phyloP scores from a whole-genome alignment of 1,140 invertebrate genomes.

The Steinernema feltiae region DNA sequence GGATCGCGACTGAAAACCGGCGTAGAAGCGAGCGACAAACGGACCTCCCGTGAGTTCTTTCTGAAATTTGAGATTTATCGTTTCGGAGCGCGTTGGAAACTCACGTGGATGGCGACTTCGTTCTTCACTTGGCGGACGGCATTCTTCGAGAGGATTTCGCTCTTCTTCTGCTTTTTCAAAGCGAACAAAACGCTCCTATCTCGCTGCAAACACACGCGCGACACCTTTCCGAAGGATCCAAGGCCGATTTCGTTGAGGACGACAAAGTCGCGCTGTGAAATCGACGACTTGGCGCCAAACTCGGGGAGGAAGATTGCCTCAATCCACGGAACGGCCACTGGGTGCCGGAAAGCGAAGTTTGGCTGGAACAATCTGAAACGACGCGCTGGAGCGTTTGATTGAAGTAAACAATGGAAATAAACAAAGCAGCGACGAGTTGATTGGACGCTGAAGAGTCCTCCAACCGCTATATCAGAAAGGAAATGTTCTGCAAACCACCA shows the following conservation, averaged over 20 bases:
- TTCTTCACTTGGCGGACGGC: not conserved
- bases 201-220: not conserved
- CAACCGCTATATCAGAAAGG: too few species aligned
- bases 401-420: too few species aligned
- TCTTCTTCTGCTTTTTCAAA: not conserved
- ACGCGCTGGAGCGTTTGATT: too few species aligned
- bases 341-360: not conserved
- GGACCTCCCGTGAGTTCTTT: not conserved
- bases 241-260: constrained; percentile 3
- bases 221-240: not conserved
- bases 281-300: not conserved
- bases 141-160: not conserved
- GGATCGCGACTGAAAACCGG: not conserved
- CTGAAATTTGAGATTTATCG: not conserved
- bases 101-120: not conserved
- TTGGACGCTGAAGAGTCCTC: too few species aligned
- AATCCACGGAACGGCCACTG: not conserved
- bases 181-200: not conserved
- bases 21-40: not conserved
- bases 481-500: too few species aligned
- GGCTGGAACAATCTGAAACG: not conserved
- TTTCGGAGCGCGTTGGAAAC: not conserved
- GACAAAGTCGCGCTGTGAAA: not conserved
- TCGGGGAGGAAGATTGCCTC: not conserved
- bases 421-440: too few species aligned